Evolutionary conservation across 2,888 invertebrate genomes (phyloP), one percentile per base, ranked within the genome.

Genomic region (Hybos culiciformis): DNA sequence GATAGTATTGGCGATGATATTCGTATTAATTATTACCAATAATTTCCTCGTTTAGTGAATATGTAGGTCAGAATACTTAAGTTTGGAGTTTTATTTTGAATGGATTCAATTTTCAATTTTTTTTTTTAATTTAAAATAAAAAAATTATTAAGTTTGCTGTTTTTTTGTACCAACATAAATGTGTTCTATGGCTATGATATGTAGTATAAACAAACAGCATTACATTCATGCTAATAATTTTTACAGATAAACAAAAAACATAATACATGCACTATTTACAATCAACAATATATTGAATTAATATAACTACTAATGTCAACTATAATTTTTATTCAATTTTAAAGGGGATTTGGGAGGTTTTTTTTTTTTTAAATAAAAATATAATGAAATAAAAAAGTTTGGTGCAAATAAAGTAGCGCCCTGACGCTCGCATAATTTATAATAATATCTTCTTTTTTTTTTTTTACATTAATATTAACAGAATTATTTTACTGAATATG

Each of bases 351-450:
- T 6, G 20, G 36, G 20, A 19, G n/a, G n/a, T n/a, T n/a, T n/a
- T n/a, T n/a, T n/a, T 34, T 21, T 36, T 29, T 36, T 3, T 26
- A 39, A 43, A 45, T 31, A 33, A 24, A 39, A 48, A 45, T 21
- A 19, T 20, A 39, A 36, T 40, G 41, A 37, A 37, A 43, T 42
- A 44, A 26, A 40, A 41, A 49, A 50, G 47, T 42, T 53, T 53
- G 53, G 56, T 56, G 56, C 56, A 55, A 51, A 53, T 53, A 56
- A 56, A 54, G 36, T 54, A 54, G 54, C 54, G 56, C 56, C 56
- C 56, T 55, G 54, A 55, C 56, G 56, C 53, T 54, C 55, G 54
- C 51, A 51, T 50, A 48, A 46, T 49, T 49, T 46, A 48, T 38
- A 37, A 33, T 31, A 41, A 38, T 43, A 46, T 43, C 42, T 42